Evolutionary conservation across 2,888 invertebrate species (phyloP).

Genomic region (Drosophila bunnanda): DNA sequence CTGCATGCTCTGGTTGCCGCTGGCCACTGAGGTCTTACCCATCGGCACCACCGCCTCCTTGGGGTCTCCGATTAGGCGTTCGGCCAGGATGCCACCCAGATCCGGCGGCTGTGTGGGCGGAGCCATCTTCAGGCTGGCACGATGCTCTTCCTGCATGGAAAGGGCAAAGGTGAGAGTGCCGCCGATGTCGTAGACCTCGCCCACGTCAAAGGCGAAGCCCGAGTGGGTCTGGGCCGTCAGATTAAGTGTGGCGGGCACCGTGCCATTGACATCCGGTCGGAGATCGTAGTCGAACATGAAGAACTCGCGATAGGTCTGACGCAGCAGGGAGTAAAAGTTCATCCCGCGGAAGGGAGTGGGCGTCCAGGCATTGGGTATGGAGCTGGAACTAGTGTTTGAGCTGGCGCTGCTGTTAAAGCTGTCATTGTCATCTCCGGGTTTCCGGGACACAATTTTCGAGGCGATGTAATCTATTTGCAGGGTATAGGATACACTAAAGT

Average conservation of each 20-base stretch:
- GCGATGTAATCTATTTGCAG: slow-evolving; percentile 75
- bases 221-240: slow-evolving; percentile 88
- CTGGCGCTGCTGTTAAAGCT: slow-evolving; percentile 4
- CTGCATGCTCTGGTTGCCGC: slow-evolving; percentile 84
- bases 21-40: slow-evolving; percentile 3
- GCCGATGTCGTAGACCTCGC: slow-evolving; percentile 90
- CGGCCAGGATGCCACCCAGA: slow-evolving; percentile 79
- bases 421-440: slow-evolving; percentile 19
- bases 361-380: slow-evolving; percentile 59
- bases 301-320: slow-evolving; percentile 89
- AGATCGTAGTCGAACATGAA: slow-evolving; percentile 91
- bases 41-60: slow-evolving; percentile 48
- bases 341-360: slow-evolving; percentile 73
- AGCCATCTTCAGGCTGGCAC: slow-evolving; percentile 58
- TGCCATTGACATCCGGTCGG: slow-evolving; percentile 87
- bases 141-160: slow-evolving; percentile 87
- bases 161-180: slow-evolving; percentile 91
- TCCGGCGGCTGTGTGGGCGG: slow-evolving; percentile 66
- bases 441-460: slow-evolving; percentile 37
- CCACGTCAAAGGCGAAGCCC: slow-evolving; percentile 89
- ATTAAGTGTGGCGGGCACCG: slow-evolving; percentile 88
- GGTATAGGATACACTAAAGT: slow-evolving; percentile 56
- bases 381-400: slow-evolving; percentile 13
- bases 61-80: slow-evolving; percentile 76
- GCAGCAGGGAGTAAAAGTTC: slow-evolving; percentile 84